Evolutionary conservation across 1,140 invertebrate genomes (phyloP).

Genomic region (Steinernema khuongi): DNA sequence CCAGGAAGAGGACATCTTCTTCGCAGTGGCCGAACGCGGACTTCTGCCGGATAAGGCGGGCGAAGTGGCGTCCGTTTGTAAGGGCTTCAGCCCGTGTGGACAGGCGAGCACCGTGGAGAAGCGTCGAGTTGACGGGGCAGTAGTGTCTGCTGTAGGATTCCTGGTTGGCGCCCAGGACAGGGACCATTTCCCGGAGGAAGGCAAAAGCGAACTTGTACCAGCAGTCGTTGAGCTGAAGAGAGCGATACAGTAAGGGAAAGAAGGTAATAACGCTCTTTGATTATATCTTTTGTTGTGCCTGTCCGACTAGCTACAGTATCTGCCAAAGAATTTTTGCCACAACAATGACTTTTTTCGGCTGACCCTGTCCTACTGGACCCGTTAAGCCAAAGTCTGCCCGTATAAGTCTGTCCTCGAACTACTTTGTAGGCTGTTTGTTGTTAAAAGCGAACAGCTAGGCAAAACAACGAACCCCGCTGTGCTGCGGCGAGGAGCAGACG

Average conservation of each 20-base stretch:
- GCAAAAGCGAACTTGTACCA: constrained; percentile 27
- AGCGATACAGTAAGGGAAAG: not conserved
- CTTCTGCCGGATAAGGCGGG: constrained; percentile 7
- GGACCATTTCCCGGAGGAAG: constrained; percentile 21
- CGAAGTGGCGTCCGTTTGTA: constrained; percentile 19
- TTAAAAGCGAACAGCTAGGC: not conserved
- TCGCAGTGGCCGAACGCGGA: constrained; percentile 18
- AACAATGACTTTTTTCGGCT: too few species aligned
- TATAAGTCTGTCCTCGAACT: too few species aligned
- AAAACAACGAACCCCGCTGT: not conserved
- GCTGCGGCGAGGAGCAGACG: not conserved
- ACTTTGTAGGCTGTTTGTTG: too few species aligned
- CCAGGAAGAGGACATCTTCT: constrained; percentile 21
- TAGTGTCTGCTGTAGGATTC: constrained; percentile 18
- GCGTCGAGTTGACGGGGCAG: constrained; percentile 15
- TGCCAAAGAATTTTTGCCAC: too few species aligned
- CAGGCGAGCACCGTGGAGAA: not conserved
- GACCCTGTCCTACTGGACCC: too few species aligned
- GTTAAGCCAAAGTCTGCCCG: too few species aligned
- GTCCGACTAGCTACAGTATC: too few species aligned
- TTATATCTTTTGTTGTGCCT: not conserved
- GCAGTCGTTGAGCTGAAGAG: constrained; percentile 14
- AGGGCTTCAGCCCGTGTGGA: constrained; percentile 3
- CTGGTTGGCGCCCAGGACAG: not conserved
- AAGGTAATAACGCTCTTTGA: not conserved